Percentiles rank a stretch among this genome's conserved stretches.
Conservation (phyloP, 2,888 invertebrate genomes). For the Spilosoma lubricipeda region DNA sequence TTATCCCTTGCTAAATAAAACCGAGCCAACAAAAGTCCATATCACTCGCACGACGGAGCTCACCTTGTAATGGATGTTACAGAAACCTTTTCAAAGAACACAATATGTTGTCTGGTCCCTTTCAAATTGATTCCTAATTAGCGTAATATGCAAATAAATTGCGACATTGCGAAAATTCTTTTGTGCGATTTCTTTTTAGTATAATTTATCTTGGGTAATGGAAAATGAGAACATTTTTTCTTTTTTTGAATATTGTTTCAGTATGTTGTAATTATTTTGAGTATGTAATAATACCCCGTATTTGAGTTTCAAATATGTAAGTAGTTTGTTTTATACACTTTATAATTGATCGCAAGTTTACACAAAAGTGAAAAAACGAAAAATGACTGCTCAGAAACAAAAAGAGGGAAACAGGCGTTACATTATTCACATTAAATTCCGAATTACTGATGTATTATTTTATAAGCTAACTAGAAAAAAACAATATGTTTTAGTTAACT, state of each 20-base stretch:
- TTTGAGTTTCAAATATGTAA: too few relatives aligned
- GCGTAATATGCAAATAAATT: constrained; percentile 66
- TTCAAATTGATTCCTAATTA: constrained; percentile 77
- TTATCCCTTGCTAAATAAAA: constrained; percentile 43
- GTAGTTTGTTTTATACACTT: not conserved
- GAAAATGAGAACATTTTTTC: constrained; percentile 6
- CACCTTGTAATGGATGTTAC: constrained; percentile 55
- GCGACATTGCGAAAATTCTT: constrained; percentile 43
- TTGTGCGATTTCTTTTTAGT: constrained; percentile 29
- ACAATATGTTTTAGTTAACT: too few relatives aligned
- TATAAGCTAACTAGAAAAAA: too few relatives aligned
- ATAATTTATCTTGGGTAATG: constrained; percentile 29
- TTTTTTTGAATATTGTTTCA: constrained; percentile 2
- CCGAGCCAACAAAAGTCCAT: constrained; percentile 41
- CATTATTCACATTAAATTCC: too few relatives aligned
- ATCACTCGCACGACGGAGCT: constrained; percentile 50
- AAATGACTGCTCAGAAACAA: too few relatives aligned
- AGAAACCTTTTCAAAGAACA: constrained; percentile 67
- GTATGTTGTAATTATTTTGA: constrained; percentile 2
- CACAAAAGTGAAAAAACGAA: too few relatives aligned
- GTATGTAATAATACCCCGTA: too few relatives aligned
- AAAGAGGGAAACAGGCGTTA: too few relatives aligned
- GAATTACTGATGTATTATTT: too few relatives aligned
- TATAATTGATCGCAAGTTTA: too few relatives aligned
- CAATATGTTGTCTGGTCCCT: constrained; percentile 74